phyloP scores from a whole-genome alignment of 2,113 vertebrate genomes.

The Hemicordylus capensis region DNA sequence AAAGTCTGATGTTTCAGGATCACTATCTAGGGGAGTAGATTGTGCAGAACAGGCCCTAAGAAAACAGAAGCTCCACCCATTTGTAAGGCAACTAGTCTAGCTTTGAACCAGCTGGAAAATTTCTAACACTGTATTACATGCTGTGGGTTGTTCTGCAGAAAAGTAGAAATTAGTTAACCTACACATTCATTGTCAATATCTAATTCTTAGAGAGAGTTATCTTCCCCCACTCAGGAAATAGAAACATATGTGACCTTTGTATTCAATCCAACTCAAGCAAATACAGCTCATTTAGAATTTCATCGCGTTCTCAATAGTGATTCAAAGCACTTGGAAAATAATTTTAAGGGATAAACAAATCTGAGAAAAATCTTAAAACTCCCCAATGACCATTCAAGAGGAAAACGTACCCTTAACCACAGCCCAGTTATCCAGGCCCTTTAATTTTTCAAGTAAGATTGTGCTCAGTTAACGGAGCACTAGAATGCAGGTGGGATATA shows the following conservation, averaged over 20 bases:
- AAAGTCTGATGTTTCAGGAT: neutral
- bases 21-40: neutral
- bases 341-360: conserved; percentile 12
- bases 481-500: neutral
- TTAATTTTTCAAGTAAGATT: neutral
- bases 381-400: neutral
- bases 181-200: conserved; percentile 12
- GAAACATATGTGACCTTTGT: conserved; percentile 33
- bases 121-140: neutral
- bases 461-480: neutral
- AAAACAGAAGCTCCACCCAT: neutral
- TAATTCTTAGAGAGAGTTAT: conserved; percentile 20
- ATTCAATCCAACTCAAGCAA: conserved; percentile 20
- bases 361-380: neutral
- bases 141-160: neutral
- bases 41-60: neutral
- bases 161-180: conserved; percentile 32
- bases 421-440: neutral
- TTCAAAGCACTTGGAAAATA: conserved; percentile 21
- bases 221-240: conserved; percentile 20
- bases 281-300: conserved; percentile 21
- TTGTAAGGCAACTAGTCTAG: neutral
- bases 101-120: neutral
- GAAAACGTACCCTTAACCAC: neutral
- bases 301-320: neutral